Evolutionary conservation across 2,797 vertebrate species (phyloP), one percentile per base, ranked within the genome.

Genomic region (Argentina silus): DNA sequence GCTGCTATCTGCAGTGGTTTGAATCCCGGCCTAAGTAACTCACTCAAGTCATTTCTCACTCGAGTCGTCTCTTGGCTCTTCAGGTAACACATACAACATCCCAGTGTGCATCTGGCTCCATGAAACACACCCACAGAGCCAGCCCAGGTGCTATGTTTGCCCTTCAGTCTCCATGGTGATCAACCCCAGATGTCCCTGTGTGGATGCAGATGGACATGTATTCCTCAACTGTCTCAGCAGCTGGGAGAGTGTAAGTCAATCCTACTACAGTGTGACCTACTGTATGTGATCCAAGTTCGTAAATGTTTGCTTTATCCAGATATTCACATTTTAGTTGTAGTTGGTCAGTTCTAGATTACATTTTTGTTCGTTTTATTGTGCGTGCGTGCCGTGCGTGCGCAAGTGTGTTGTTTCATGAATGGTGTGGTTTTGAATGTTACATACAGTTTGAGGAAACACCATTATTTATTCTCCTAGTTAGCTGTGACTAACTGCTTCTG

Each of bases 31-130:
- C 27, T 23, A 8, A 69, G 12, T 66, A 3, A 71, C 7, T 19
- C 7, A 9, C 11, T 21, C 3, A 45, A 21, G 11, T 65, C 15
- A 50, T 27, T 60, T 14, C 27, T 43, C 6, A 19, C 44, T 3
- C 44, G 17, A 27, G 15, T 70, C 10, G 7, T 59, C 47, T 21
- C 23, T 60, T 79, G 50, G 67, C 12, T 53, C 7, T n/a, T 36
- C 81, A 94, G 93, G 90, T 48, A 75, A 72, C 47, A 57, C 74
- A 11, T 93, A 94, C 83, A 93, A 93, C 73, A 90, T 93, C 82
- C 92, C 93, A 45, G 86, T 94, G 50, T 90, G 92, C 78, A 79
- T 94, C 63, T 94, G 93, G 93, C 88, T 94, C 9, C 93, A 94
- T 45, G 87, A 93, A 53, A 91, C 88, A 0, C 93, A 94, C 73